Percentiles rank a stretch among this genome's conserved stretches.
Conservation (phyloP, 2,113 vertebrate genomes). For the Lophius piscatorius region DNA sequence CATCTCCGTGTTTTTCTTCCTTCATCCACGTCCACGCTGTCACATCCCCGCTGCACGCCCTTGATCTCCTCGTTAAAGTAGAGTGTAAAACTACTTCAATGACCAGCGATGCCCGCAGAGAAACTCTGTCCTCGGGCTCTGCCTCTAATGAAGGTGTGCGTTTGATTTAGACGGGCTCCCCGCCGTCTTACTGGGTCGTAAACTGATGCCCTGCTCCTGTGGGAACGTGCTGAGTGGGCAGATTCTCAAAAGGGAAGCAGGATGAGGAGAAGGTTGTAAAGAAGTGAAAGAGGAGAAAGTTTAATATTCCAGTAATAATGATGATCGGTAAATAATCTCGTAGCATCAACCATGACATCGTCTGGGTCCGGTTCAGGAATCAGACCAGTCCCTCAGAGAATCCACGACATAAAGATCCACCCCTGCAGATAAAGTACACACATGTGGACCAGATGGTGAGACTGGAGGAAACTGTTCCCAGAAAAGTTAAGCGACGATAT, state of each 20-base stretch:
- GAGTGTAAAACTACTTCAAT: slow-evolving; percentile 65
- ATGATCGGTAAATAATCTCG: too few relatives aligned
- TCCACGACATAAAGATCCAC: too few relatives aligned
- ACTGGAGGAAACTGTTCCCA: too few relatives aligned
- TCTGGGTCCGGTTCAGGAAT: too few relatives aligned
- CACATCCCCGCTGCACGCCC: slow-evolving; percentile 31
- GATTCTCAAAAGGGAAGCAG: slow-evolving; percentile 22
- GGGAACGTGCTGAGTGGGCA: slow-evolving; percentile 74
- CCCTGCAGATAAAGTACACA: too few relatives aligned
- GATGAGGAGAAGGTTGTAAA: slow-evolving; percentile 20
- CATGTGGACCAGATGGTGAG: too few relatives aligned
- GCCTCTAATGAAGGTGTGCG: slow-evolving; percentile 76
- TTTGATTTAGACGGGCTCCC: slow-evolving; percentile 73
- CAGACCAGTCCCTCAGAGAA: too few relatives aligned
- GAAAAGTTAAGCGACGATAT: too few relatives aligned
- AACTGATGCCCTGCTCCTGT: slow-evolving; percentile 68
- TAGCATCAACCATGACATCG: too few relatives aligned
- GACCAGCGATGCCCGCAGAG: slow-evolving; percentile 66
- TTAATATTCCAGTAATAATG: too few relatives aligned
- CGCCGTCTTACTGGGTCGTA: slow-evolving; percentile 68
- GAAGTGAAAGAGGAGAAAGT: neutral
- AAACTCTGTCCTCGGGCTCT: slow-evolving; percentile 62
- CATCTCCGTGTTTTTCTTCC: neutral
- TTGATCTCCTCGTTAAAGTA: slow-evolving; percentile 65
- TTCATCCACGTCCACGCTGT: slow-evolving; percentile 15